These are phyloP conservation scores for Rhinoderma darwinii DNA, from an alignment of 2,113 vertebrate genomes.

Conservation along the genomic window DNA sequence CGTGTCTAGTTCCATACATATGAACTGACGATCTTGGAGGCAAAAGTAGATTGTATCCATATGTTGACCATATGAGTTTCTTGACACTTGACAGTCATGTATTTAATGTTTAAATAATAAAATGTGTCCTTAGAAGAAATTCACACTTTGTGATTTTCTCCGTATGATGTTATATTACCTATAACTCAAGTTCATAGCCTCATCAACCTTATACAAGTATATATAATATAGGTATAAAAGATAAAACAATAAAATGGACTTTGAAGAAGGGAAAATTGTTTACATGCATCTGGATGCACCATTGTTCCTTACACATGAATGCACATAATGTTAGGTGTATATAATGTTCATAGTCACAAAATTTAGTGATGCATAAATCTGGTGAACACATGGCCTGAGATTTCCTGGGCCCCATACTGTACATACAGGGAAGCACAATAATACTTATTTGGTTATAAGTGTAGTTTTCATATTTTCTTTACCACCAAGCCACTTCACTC, in stretches of 20 bases:
- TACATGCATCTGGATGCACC: neutral
- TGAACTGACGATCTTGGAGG: conserved; percentile 28
- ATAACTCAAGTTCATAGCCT: neutral
- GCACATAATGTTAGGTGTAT: neutral
- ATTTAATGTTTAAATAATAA: conserved; percentile 23
- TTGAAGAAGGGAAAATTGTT: neutral
- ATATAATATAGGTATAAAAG: neutral
- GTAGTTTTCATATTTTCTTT: too few species aligned
- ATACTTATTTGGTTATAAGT: too few species aligned
- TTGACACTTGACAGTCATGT: neutral
- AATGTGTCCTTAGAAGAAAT: neutral
- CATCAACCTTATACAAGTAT: neutral
- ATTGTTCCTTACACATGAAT: neutral
- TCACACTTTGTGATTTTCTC: neutral
- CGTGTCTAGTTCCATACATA: neutral
- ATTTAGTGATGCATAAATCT: neutral
- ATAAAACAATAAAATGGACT: neutral
- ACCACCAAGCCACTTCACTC: too few species aligned
- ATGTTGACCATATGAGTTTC: conserved; percentile 28
- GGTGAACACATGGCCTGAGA: neutral
- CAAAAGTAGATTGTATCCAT: neutral
- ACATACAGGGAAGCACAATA: neutral
- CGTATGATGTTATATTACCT: too few species aligned
- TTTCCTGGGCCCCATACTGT: neutral
- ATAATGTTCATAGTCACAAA: neutral